A percentile compares a stretch with the other conserved stretches of the same genome.
These are phyloP conservation scores for Gouania willdenowi DNA, from an alignment of 2,797 vertebrate species.

Conservation along the genomic window DNA sequence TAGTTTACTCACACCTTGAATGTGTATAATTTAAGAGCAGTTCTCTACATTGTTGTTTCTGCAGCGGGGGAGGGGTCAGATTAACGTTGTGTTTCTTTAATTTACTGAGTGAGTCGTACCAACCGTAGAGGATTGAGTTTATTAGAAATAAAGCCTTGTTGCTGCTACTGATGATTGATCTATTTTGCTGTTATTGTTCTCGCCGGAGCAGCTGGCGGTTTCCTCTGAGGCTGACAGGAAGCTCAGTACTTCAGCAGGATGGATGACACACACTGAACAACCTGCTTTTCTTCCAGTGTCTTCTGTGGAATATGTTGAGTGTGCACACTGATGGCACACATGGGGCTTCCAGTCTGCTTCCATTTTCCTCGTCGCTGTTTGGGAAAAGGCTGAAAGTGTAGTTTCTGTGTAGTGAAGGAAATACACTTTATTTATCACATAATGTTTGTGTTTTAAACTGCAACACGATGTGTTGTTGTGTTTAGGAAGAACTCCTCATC, in stretches of 20 bases:
- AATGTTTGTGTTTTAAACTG: too few relatives aligned
- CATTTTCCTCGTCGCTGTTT: neutral
- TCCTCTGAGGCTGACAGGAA: slow-evolving; percentile 12
- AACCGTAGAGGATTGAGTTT: too few relatives aligned
- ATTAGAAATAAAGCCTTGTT: neutral
- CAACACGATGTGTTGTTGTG: too few relatives aligned
- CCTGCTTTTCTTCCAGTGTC: neutral
- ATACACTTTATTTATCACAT: too few relatives aligned
- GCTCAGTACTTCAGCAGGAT: slow-evolving; percentile 8
- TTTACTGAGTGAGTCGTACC: too few relatives aligned
- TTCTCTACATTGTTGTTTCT: too few relatives aligned
- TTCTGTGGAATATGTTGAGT: slow-evolving; percentile 14
- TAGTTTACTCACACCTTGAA: too few relatives aligned
- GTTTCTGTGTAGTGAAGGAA: too few relatives aligned
- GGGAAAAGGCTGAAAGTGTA: neutral
- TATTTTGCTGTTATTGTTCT: slow-evolving; percentile 3
- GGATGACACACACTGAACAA: slow-evolving; percentile 7
- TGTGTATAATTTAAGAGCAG: too few relatives aligned
- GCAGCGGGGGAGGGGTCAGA: too few relatives aligned
- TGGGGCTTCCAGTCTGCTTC: neutral
- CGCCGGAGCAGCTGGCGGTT: slow-evolving; percentile 1
- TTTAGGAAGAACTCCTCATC: too few relatives aligned
- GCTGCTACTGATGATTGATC: slow-evolving; percentile 4
- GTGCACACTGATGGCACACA: slow-evolving; percentile 1
- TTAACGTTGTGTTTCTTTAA: too few relatives aligned